phyloP scores from a whole-genome alignment of 2,797 vertebrate species.

The Tenualosa ilisha region DNA sequence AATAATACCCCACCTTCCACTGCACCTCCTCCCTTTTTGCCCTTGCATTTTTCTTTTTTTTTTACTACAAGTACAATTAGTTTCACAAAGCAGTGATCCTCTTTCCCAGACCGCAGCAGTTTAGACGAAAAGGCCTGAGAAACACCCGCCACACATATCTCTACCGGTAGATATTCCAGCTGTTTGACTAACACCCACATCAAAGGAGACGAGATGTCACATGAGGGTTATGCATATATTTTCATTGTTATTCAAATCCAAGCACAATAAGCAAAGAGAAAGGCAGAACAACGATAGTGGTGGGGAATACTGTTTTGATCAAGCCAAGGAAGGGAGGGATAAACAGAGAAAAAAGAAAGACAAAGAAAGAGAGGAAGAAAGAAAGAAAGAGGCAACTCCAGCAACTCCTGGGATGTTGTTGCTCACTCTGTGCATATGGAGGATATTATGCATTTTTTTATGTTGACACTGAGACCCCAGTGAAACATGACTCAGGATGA shows the following conservation, averaged over 20 bases:
- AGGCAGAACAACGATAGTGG: slow-evolving; percentile 45
- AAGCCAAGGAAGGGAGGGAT: slow-evolving; percentile 22
- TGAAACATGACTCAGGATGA: slow-evolving; percentile 76
- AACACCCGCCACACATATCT: slow-evolving; percentile 55
- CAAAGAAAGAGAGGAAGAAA: not conserved
- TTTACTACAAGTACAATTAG: not conserved
- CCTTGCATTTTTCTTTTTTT: not conserved
- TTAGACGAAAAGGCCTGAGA: slow-evolving; percentile 36
- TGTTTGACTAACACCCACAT: slow-evolving; percentile 66
- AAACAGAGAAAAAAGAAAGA: not conserved
- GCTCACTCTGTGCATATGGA: slow-evolving; percentile 70
- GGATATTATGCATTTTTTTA: slow-evolving; percentile 63
- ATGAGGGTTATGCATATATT: slow-evolving; percentile 66
- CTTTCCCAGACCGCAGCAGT: slow-evolving; percentile 14
- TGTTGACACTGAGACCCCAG: slow-evolving; percentile 63
- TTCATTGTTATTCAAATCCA: slow-evolving; percentile 63
- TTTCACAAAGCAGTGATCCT: slow-evolving; percentile 25
- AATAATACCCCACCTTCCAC: not conserved
- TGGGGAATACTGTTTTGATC: slow-evolving; percentile 54
- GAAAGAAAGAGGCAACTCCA: slow-evolving; percentile 42
- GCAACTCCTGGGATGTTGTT: slow-evolving; percentile 46
- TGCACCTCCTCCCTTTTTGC: not conserved
- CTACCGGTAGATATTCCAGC: slow-evolving; percentile 60
- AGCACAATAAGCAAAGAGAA: slow-evolving; percentile 52
- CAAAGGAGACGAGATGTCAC: slow-evolving; percentile 64